Conservation (phyloP, 2,113 vertebrate species). For the Vulpes ferrilata region DNA sequence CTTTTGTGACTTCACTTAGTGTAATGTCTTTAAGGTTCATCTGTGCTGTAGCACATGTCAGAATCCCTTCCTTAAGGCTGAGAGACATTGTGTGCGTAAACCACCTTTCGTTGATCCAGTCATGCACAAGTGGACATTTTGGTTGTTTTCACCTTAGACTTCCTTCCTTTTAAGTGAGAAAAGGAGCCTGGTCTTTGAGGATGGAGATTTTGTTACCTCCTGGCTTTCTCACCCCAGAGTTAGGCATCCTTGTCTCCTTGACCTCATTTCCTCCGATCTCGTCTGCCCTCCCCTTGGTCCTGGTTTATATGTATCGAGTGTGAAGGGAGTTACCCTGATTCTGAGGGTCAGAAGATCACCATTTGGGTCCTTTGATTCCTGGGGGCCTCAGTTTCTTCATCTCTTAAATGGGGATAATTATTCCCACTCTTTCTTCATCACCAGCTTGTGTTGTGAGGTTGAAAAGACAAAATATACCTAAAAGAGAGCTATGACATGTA, state of each 20-base stretch:
- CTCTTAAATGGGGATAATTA: neutral
- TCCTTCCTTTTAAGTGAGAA: neutral
- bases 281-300: neutral
- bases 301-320: neutral
- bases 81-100: accelerated
- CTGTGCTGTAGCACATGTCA: accelerated
- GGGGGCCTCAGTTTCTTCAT: neutral
- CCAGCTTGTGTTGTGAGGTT: neutral
- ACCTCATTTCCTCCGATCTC: neutral
- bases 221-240: neutral
- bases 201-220: neutral
- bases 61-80: neutral
- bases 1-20: neutral
- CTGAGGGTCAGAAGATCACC: neutral
- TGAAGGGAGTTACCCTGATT: neutral
- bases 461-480: neutral
- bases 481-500: neutral
- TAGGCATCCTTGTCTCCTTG: neutral
- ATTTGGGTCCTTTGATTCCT: neutral
- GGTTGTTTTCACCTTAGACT: neutral
- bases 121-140: neutral
- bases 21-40: neutral
- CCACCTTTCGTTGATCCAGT: neutral
- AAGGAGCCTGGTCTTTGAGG: neutral
- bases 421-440: neutral